phyloP scores from a whole-genome alignment of 2,888 invertebrate genomes.

The Apodemia zela region DNA sequence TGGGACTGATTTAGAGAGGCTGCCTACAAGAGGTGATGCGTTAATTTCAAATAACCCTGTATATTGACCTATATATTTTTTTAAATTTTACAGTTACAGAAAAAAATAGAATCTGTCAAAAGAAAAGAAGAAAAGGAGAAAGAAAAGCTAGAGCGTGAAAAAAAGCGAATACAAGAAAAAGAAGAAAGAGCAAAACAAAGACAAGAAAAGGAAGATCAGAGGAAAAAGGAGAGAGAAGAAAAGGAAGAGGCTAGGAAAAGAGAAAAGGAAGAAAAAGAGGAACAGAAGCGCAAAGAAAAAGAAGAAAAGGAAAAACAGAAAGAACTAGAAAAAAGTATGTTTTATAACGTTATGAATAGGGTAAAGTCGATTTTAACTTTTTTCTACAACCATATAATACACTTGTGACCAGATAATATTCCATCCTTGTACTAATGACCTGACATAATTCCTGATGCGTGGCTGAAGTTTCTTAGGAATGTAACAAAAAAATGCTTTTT shows the following conservation, averaged over 20 bases:
- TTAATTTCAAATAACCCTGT: too few species aligned
- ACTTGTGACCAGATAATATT: too few species aligned
- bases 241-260: slow-evolving; percentile 68
- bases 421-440: too few species aligned
- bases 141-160: slow-evolving; percentile 67
- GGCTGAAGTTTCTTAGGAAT: slow-evolving; percentile 23
- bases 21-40: too few species aligned
- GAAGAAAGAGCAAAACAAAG: slow-evolving; percentile 67
- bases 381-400: too few species aligned
- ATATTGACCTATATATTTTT: too few species aligned
- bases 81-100: slow-evolving; percentile 68
- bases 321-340: slow-evolving; percentile 77
- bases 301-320: slow-evolving; percentile 76
- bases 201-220: slow-evolving; percentile 58
- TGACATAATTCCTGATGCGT: too few species aligned
- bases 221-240: slow-evolving; percentile 49
- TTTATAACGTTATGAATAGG: too few species aligned
- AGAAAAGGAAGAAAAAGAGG: slow-evolving; percentile 76
- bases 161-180: slow-evolving; percentile 66
- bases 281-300: slow-evolving; percentile 71
- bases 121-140: slow-evolving; percentile 78
- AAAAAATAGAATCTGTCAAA: slow-evolving; percentile 78
- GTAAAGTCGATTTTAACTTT: too few species aligned
- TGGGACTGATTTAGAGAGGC: too few species aligned
- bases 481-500: too few species aligned